Base-by-base conservation (phyloP, 2,113 vertebrate species). In the Pongo pygmaeus region DNA sequence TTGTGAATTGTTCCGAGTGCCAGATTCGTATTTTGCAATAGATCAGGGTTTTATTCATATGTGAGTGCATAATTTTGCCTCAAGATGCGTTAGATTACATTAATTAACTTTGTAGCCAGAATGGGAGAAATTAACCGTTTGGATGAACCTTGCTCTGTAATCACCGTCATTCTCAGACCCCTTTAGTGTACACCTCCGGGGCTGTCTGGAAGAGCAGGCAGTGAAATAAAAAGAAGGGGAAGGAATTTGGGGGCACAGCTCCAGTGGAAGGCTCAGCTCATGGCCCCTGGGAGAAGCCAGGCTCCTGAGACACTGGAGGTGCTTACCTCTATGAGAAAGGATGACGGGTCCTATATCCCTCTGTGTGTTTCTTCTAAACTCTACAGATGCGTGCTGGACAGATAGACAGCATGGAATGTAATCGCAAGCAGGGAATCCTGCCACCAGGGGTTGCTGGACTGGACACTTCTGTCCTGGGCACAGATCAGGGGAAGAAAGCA, bases 11-110 rank as follows among this genome's bases (percentile, higher is more conserved):
- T 98, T 96, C 96, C 79, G 92, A 98, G 96, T 35, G 94, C 94
- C 4, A 97, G 20, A 97, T 96, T 97, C 97, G 93, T 98, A 96
- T 97, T 98, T 98, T 96, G 90, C 95, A 92, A 97, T 94, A 95
- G 92, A 97, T 70, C 94, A 55, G 96, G 97, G 96, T 94, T 98
- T 90, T 79, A 91, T 95, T 96, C 97, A 81, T 96, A 98, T 97
- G 79, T 43, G 72, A 93, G 92, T 94, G 97, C 97, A 92, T 78
- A 92, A 98, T 98, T 97, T 97, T 97, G 97, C 97, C 96, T 91
- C 93, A 79, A 98, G 97, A 98, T 96, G 94, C 83, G 91, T 97
- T 95, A 94, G 96, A 98, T 98, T 94, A 97, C 95, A 17, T 97
- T 97, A 93, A 98, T 97, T 98, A 97, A 96, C 85, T 97, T 13